Conservation (phyloP, 2,888 invertebrate species). For the Chouioia cunea region DNA sequence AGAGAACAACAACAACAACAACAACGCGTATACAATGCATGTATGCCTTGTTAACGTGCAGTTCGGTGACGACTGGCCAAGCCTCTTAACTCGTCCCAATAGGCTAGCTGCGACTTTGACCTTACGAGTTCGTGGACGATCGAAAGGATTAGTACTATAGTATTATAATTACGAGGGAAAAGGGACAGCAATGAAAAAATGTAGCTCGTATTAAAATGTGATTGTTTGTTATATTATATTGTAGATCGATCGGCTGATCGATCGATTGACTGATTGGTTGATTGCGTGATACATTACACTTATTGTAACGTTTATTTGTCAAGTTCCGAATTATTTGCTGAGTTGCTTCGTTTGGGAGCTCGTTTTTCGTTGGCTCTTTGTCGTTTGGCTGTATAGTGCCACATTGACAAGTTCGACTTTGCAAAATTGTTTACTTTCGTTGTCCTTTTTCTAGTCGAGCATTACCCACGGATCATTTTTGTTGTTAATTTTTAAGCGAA, state of each 20-base stretch:
- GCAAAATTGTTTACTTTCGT: conserved; percentile 8
- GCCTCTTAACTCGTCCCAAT: conserved; percentile 54
- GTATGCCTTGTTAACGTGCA: conserved; percentile 59
- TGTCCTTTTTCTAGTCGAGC: conserved; percentile 43
- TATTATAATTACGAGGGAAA: conserved; percentile 20
- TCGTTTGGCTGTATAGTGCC: conserved; percentile 13
- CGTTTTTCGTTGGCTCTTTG: conserved; percentile 15
- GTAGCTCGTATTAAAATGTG: conserved; percentile 57
- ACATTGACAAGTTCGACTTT: conserved; percentile 18
- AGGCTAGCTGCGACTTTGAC: conserved; percentile 61
- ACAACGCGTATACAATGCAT: conserved; percentile 54
- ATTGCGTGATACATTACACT: conserved; percentile 34
- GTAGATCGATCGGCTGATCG: conserved; percentile 41
- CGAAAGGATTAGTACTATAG: conserved; percentile 32
- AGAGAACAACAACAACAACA: conserved; percentile 27
- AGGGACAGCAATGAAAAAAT: conserved; percentile 42
- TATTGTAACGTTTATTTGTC: conserved; percentile 27
- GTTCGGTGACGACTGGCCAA: conserved; percentile 51
- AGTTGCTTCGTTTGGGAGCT: conserved; percentile 22
- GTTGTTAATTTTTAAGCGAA: conserved; percentile 40
- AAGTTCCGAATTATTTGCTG: conserved; percentile 10
- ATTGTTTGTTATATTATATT: conserved; percentile 59
- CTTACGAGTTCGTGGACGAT: conserved; percentile 54
- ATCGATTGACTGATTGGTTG: conserved; percentile 41
- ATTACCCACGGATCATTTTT: conserved; percentile 39